phyloP scores from a whole-genome alignment of 2,113 vertebrate genomes.

The Gallinago jamesoni region DNA sequence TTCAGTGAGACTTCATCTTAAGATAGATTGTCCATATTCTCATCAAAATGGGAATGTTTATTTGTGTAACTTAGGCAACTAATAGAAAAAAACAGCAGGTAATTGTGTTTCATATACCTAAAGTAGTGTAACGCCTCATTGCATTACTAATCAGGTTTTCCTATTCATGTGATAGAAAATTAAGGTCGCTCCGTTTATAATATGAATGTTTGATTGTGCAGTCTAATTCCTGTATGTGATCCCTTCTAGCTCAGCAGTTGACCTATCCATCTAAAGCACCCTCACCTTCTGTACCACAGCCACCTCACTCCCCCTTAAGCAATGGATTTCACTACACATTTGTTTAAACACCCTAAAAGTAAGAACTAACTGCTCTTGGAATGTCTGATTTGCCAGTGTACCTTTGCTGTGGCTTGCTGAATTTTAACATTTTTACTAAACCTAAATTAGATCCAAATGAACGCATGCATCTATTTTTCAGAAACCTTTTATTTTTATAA shows the following conservation, averaged over 20 bases:
- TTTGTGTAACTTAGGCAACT: background rate
- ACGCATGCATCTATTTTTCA: background rate
- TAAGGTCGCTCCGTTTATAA: background rate
- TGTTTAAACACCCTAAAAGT: slow-evolving; percentile 92
- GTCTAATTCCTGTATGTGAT: slow-evolving; percentile 79
- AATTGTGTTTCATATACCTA: background rate
- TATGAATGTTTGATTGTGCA: slow-evolving; percentile 29
- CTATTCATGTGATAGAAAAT: background rate
- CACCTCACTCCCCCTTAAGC: slow-evolving; percentile 87
- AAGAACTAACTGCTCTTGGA: slow-evolving; percentile 81
- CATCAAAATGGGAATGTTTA: background rate
- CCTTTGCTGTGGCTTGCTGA: slow-evolving; percentile 37
- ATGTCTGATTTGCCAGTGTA: slow-evolving; percentile 52
- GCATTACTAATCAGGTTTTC: background rate
- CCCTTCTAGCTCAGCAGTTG: slow-evolving; percentile 86
- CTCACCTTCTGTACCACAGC: slow-evolving; percentile 82
- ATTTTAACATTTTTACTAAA: slow-evolving; percentile 26
- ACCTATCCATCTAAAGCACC: slow-evolving; percentile 82
- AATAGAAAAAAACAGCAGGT: background rate
- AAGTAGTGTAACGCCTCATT: background rate
- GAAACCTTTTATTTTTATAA: background rate
- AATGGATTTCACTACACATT: slow-evolving; percentile 99
- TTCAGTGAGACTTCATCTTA: background rate
- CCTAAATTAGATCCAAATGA: background rate
- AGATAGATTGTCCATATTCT: background rate